Base-by-base conservation (phyloP, 1,140 invertebrate genomes). In the Geopemphigus sp. region DNA sequence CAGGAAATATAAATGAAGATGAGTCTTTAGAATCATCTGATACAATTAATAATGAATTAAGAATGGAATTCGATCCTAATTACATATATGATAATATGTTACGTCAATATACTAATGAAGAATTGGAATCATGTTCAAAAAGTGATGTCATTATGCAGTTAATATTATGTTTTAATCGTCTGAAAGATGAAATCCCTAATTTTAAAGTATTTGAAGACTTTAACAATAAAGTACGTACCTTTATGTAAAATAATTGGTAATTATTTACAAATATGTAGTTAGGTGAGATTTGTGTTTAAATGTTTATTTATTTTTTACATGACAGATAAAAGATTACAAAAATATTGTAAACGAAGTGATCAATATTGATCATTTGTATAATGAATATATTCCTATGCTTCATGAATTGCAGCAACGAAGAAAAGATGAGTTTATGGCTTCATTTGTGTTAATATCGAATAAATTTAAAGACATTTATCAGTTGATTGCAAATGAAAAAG, bases 401-500 rank as follows among this genome's bases (percentile, higher is more conserved):
- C 94, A 97, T 73, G 85, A 91, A 84, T 85, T 92, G 83, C 84
- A 92, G 85, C 88, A 92, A 80, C 86, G 88, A 66, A 86, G 93
- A 45, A 85, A 90, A 8, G 87, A 91, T 26, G 98, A 99, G 85
- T 99, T 99, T 85, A 90, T 96, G 85, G 86, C 87, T 24, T 96
- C 96, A 4, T 99, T 97, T 84, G 89, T 88, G 68, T 90, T 94
- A n/a, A 98, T 99, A 81, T 95, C 94, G 0, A 86, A 88, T 0
- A 98, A 98, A 84, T 85, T 99, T 0, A 97, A 97, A 82, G 95
- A 97, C 86, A 95, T 97, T 91, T 98, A 98, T 84, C 93, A 97
- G 86, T 98, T 98, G 95, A 96, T 99, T n/a, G 99, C 98, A 0
- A 86, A 98, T 0, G 97, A 93, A 8, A 98, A 98, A 10, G 97